Evolutionary conservation across 2,797 vertebrate genomes (phyloP).

Genomic region (Borostomias antarcticus): DNA sequence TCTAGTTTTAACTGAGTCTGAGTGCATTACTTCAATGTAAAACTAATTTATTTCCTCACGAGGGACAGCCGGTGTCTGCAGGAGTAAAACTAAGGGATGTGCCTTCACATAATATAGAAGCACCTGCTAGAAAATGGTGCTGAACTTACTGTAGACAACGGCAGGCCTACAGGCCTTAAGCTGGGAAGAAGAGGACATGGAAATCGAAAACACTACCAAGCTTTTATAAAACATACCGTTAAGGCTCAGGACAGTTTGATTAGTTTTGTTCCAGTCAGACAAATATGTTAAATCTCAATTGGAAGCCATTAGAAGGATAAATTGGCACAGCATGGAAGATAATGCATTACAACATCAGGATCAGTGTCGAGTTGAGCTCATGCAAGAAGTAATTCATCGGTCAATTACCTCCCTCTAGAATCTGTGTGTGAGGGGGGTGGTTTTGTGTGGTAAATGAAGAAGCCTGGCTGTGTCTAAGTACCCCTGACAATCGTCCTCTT

Average conservation of each 20-base stretch:
- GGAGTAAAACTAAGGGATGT: constrained; percentile 47
- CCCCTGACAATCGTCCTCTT: constrained; percentile 36
- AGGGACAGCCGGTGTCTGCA: constrained; percentile 37
- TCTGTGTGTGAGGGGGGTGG: constrained; percentile 58
- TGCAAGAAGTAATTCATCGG: constrained; percentile 71
- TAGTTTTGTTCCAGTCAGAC: constrained; percentile 18
- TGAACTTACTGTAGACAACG: background rate
- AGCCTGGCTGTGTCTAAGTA: constrained; percentile 50
- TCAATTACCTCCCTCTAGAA: constrained; percentile 66
- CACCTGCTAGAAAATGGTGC: constrained; percentile 3
- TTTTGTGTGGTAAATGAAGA: constrained; percentile 61
- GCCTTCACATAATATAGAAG: constrained; percentile 49
- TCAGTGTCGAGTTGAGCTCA: constrained; percentile 61
- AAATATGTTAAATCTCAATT: constrained; percentile 24
- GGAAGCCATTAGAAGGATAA: constrained; percentile 49
- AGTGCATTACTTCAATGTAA: constrained; percentile 52
- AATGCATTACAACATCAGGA: constrained; percentile 64
- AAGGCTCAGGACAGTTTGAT: constrained; percentile 13
- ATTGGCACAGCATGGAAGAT: constrained; percentile 51
- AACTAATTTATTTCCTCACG: constrained; percentile 66
- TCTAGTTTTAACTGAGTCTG: constrained; percentile 41
- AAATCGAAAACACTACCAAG: background rate
- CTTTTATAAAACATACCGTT: background rate
- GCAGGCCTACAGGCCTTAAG: background rate
- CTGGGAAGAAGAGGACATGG: background rate